Percentiles rank a stretch among this genome's conserved stretches.
These are phyloP conservation scores for Eugnorisma glareosa DNA, from an alignment of 2,888 invertebrate species.

Conservation along the genomic window DNA sequence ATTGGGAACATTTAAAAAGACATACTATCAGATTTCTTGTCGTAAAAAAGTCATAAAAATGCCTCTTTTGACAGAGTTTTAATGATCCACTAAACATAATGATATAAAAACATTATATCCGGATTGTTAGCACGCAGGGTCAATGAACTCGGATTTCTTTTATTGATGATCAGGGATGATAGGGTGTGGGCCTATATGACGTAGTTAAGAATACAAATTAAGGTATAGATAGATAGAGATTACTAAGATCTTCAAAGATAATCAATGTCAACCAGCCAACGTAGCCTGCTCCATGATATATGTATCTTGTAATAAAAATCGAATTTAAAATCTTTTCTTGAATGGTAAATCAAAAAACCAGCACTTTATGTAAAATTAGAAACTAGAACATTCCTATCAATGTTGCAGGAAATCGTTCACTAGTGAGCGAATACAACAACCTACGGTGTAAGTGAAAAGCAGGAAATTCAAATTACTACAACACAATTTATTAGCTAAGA, in stretches of 20 bases:
- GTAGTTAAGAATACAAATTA: background rate
- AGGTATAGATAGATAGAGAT: background rate
- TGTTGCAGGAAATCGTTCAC: constrained; percentile 35
- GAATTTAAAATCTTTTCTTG: background rate
- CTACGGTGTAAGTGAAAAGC: constrained; percentile 38
- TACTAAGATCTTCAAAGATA: background rate
- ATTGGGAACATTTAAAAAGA: constrained; percentile 81
- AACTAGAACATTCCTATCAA: constrained; percentile 21
- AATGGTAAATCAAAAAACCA: background rate
- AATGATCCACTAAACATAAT: constrained; percentile 80
- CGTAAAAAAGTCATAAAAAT: constrained; percentile 80
- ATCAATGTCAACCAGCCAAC: no score
- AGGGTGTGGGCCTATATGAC: background rate
- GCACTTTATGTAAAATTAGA: constrained; percentile 1
- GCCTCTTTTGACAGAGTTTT: constrained; percentile 82
- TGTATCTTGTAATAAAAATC: background rate
- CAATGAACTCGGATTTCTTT: constrained; percentile 39
- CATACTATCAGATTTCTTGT: constrained; percentile 86
- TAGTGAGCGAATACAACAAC: constrained; percentile 1
- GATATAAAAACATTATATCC: constrained; percentile 75
- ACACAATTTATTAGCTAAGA: constrained; percentile 45
- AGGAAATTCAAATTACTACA: constrained; percentile 53
- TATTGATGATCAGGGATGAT: constrained; percentile 6
- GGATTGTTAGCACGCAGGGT: constrained; percentile 70
- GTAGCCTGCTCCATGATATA: background rate